These are phyloP conservation scores for Tromatobia lineatoria DNA, from an alignment of 2,888 invertebrate genomes.

Conservation along the genomic window DNA sequence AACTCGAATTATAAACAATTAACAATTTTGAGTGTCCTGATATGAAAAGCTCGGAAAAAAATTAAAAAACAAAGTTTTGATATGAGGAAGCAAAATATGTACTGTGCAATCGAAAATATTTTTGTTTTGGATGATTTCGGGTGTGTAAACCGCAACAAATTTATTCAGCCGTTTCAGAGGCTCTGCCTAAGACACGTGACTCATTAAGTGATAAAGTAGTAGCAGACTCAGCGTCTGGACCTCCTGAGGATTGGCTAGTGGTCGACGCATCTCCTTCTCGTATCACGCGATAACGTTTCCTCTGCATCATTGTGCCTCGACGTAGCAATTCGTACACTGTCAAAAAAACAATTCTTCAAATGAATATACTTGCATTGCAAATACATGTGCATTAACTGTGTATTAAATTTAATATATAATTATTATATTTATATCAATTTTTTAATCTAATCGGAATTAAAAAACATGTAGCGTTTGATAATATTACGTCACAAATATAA, in stretches of 20 bases:
- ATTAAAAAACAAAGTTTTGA: not conserved
- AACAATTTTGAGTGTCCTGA: no score
- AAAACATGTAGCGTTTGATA: no score
- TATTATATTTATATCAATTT: no score
- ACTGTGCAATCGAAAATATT: not conserved
- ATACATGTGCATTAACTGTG: no score
- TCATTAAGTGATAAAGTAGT: slow-evolving; percentile 26
- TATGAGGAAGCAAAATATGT: no score
- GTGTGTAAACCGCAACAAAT: not conserved
- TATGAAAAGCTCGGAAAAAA: not conserved
- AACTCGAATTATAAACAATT: no score
- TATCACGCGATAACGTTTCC: slow-evolving; percentile 21
- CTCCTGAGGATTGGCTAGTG: slow-evolving; percentile 21
- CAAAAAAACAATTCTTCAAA: no score
- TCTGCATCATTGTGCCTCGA: slow-evolving; percentile 1
- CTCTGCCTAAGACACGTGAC: slow-evolving; percentile 7
- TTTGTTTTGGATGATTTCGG: not conserved
- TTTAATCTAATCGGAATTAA: no score
- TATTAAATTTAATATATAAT: no score
- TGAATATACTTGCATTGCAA: no score
- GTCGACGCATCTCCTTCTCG: slow-evolving; percentile 2
- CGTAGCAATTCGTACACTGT: not conserved
- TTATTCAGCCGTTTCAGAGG: not conserved
- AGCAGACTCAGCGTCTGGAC: slow-evolving; percentile 37
- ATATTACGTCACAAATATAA: no score